phyloP scores from a whole-genome alignment of 64 coral and sea anemone genomes.

The Astreopora myriophthalma region DNA sequence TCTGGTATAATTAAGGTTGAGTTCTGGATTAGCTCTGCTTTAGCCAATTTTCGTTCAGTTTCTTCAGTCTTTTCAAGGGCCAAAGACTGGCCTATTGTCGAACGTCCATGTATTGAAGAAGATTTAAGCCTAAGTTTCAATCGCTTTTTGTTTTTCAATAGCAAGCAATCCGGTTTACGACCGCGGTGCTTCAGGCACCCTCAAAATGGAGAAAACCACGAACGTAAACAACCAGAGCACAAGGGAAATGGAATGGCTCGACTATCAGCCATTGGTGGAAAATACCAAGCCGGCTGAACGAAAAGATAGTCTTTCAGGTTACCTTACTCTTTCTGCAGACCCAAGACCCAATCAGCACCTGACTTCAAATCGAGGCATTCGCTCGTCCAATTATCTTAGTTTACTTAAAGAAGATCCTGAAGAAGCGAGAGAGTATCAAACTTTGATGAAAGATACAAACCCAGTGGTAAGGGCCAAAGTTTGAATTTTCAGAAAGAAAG shows the following conservation, averaged over 20 bases:
- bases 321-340: background rate
- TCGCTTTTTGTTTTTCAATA: background rate
- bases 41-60: no score
- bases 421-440: background rate
- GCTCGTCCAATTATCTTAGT: conserved; percentile 42
- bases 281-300: conserved; percentile 19
- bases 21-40: no score
- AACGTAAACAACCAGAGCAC: background rate
- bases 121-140: background rate
- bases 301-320: conserved; percentile 4
- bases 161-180: conserved; percentile 7
- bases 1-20: no score
- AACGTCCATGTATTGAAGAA: no score
- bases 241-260: background rate
- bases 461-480: background rate
- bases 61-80: no score
- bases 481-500: background rate
- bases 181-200: conserved; percentile 4
- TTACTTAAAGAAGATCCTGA: background rate
- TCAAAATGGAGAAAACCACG: background rate
- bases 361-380: background rate
- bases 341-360: background rate
- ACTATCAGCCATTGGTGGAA: conserved; percentile 26
- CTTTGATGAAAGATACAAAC: background rate
- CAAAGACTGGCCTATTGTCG: no score